Evolutionary conservation across 37 sponge, comb jelly and placozoan genomes (phyloP).

Genomic region (Halisarca cf. caerulea): DNA sequence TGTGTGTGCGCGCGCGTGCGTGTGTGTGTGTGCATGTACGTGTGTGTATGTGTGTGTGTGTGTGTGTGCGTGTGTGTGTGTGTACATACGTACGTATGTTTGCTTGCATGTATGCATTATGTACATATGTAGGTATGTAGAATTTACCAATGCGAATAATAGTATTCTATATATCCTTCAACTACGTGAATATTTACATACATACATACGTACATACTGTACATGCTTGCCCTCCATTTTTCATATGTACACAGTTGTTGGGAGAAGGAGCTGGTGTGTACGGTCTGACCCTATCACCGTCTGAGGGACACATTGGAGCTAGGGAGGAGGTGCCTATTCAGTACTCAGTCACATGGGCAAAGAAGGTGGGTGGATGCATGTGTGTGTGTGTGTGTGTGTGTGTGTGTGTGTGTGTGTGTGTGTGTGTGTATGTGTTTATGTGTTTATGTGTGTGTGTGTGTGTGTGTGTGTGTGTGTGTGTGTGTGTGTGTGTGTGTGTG

Average conservation of each 20-base stretch:
- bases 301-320: constrained; percentile 51
- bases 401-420: not conserved
- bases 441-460: not conserved
- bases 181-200: not conserved
- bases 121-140: too few species aligned
- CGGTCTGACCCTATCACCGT: constrained; percentile 25
- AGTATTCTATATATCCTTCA: too few species aligned
- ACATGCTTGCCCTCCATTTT: too few species aligned
- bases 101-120: too few species aligned
- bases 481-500: not conserved
- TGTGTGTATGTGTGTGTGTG: too few species aligned
- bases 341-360: constrained; percentile 34
- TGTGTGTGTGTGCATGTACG: too few species aligned
- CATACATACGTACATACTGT: not conserved
- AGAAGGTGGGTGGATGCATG: constrained; percentile 22
- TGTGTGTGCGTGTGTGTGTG: too few species aligned
- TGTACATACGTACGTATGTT: too few species aligned
- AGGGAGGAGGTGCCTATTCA: constrained; percentile 31
- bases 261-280: constrained; percentile 30
- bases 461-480: not conserved
- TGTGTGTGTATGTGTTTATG: not conserved
- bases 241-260: too few species aligned
- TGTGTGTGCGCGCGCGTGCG: not conserved
- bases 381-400: not conserved
- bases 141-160: too few species aligned